Evolutionary conservation across 1,140 invertebrate genomes (phyloP).

Genomic region (Microplitis demolitor): DNA sequence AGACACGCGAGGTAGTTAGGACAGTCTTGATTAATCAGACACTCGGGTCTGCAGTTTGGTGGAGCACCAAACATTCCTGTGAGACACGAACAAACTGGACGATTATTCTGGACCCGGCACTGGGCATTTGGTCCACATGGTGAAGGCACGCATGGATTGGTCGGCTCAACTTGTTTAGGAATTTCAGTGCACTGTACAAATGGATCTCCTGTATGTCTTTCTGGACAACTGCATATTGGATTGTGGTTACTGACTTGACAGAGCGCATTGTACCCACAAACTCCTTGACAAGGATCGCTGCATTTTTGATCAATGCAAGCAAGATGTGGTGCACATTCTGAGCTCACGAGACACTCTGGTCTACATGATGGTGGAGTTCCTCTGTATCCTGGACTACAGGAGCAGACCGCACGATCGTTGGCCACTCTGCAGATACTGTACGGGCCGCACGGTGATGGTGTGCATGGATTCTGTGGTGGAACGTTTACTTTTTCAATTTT

Average conservation of each 20-base stretch:
- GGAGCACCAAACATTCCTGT: slow-evolving; percentile 82
- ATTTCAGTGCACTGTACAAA: slow-evolving; percentile 75
- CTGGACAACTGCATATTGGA: slow-evolving; percentile 82
- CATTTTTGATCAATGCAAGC: slow-evolving; percentile 83
- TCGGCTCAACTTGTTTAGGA: slow-evolving; percentile 42
- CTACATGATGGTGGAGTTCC: slow-evolving; percentile 78
- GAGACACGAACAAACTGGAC: slow-evolving; percentile 78
- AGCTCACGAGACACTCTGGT: slow-evolving; percentile 79
- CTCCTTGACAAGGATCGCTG: slow-evolving; percentile 78
- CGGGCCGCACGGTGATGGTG: slow-evolving; percentile 79
- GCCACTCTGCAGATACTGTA: slow-evolving; percentile 77
- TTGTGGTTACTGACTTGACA: slow-evolving; percentile 84
- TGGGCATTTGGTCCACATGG: slow-evolving; percentile 83
- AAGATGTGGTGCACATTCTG: slow-evolving; percentile 73
- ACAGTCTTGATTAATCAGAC: slow-evolving; percentile 80
- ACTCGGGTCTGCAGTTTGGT: slow-evolving; percentile 78
- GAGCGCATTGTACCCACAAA: slow-evolving; percentile 77
- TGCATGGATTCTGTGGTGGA: slow-evolving; percentile 71
- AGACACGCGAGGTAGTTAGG: slow-evolving; percentile 78
- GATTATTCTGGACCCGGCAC: slow-evolving; percentile 71
- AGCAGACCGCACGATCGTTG: slow-evolving; percentile 76
- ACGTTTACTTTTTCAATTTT: slow-evolving; percentile 61
- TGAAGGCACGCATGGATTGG: slow-evolving; percentile 76
- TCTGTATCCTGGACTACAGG: slow-evolving; percentile 75
- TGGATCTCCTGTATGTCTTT: slow-evolving; percentile 78